These are phyloP conservation scores for Mimas tiliae DNA, from an alignment of 2,888 invertebrate species.

Conservation along the genomic window DNA sequence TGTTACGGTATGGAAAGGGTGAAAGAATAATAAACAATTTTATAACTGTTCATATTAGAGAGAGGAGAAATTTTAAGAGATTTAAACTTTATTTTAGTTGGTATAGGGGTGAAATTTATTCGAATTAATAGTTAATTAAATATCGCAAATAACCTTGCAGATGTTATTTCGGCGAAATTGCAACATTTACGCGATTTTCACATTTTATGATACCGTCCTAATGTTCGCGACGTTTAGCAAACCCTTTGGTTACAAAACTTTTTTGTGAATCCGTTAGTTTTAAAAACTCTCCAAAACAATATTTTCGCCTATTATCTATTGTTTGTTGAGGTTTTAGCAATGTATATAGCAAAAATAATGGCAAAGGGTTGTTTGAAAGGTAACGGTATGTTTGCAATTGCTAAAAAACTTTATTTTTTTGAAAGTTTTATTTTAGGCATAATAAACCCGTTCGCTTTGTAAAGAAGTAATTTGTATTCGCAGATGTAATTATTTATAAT, in stretches of 20 bases:
- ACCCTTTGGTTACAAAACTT: conserved; percentile 60
- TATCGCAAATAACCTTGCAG: conserved; percentile 43
- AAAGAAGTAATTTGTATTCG: conserved; percentile 3
- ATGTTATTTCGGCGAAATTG: conserved; percentile 57
- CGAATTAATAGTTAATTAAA: conserved; percentile 25
- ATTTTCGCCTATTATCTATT: conserved; percentile 38
- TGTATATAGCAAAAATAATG: conserved; percentile 62
- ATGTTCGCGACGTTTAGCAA: conserved; percentile 58
- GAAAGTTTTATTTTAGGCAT: not conserved
- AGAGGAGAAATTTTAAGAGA: conserved; percentile 7
- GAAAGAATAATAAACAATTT: conserved; percentile 55
- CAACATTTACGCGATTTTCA: conserved; percentile 61
- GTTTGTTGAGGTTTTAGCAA: conserved; percentile 60
- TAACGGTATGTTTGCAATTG: conserved; percentile 25
- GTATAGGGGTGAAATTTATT: conserved; percentile 17
- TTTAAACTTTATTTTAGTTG: conserved; percentile 32
- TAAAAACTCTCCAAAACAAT: conserved; percentile 33
- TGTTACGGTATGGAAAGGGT: conserved; percentile 76
- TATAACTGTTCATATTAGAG: conserved; percentile 42
- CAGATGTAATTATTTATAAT: conserved; percentile 8
- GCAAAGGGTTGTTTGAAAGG: conserved; percentile 57
- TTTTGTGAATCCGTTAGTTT: conserved; percentile 52
- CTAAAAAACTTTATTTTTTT: conserved; percentile 21
- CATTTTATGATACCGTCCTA: conserved; percentile 57
- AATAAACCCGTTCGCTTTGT: conserved; percentile 6